phyloP scores from a whole-genome alignment of 2,113 vertebrate species.

The Odontesthes bonariensis region DNA sequence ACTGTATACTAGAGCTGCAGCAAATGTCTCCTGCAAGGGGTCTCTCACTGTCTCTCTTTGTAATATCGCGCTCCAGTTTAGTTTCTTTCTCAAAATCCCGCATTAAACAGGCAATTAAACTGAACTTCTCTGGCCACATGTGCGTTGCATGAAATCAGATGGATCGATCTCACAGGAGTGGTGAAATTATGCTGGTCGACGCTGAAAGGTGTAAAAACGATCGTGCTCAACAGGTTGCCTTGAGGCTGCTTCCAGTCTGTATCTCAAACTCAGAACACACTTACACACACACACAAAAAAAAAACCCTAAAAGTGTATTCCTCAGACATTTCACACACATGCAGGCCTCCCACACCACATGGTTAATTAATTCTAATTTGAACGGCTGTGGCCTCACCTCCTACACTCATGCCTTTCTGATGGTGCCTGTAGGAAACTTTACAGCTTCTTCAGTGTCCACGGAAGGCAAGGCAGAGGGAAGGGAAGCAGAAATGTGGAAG shows the following conservation, averaged over 20 bases:
- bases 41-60: conserved; percentile 34
- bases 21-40: conserved; percentile 12
- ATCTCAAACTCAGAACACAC: conserved; percentile 12
- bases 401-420: conserved; percentile 68
- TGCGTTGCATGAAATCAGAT: background rate
- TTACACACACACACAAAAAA: background rate
- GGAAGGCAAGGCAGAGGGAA: conserved; percentile 7
- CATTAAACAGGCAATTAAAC: conserved; percentile 8
- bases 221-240: conserved; percentile 42
- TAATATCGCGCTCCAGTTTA: background rate
- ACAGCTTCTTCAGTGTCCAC: conserved; percentile 21
- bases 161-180: background rate
- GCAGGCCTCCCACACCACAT: conserved; percentile 66
- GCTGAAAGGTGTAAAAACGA: conserved; percentile 23
- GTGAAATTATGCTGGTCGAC: conserved; percentile 23
- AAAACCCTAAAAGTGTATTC: conserved; percentile 11
- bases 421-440: conserved; percentile 52
- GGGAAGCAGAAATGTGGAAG: conserved; percentile 31
- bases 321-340: conserved; percentile 45
- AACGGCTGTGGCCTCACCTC: conserved; percentile 72
- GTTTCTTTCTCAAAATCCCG: background rate
- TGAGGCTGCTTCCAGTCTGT: conserved; percentile 14
- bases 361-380: conserved; percentile 79
- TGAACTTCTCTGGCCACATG: conserved; percentile 26
- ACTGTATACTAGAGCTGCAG: conserved; percentile 19